A percentile compares a stretch with the other conserved stretches of the same genome.
Evolutionary conservation across 2,113 vertebrate genomes (phyloP).

Genomic region (Artemisiospiza belli): DNA sequence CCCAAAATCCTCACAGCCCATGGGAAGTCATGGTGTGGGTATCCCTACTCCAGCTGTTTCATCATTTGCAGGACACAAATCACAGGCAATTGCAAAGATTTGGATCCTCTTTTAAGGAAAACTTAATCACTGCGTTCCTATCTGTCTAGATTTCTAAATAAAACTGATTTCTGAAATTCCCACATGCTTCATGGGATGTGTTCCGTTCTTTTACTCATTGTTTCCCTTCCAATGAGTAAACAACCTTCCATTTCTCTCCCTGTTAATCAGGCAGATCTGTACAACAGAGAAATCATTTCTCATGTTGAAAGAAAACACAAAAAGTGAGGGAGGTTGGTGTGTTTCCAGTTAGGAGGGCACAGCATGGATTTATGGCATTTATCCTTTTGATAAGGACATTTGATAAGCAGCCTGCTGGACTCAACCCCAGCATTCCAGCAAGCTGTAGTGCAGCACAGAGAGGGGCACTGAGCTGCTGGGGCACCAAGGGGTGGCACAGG

Average conservation of each 20-base stretch:
- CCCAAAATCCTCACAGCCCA: accelerated
- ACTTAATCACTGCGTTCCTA: background rate
- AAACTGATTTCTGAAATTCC: background rate
- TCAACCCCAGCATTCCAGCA: background rate
- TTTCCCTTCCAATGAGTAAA: accelerated
- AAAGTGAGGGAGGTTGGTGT: accelerated
- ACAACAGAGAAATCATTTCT: background rate
- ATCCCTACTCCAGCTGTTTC: background rate
- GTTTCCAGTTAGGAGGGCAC: background rate
- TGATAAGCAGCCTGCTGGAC: background rate
- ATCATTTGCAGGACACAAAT: background rate
- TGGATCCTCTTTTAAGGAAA: background rate
- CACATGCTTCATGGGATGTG: background rate
- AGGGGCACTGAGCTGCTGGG: background rate
- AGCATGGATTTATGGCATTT: background rate
- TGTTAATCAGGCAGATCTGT: background rate
- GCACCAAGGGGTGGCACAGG: background rate
- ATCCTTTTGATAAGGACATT: background rate
- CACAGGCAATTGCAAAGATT: background rate
- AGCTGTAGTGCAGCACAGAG: background rate
- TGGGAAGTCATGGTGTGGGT: background rate
- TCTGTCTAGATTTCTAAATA: background rate
- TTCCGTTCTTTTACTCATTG: background rate
- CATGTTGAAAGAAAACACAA: background rate
- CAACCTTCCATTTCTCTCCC: background rate